These are phyloP conservation scores for Drosophila formosana DNA, from an alignment of 2,888 invertebrate species.

Conservation along the genomic window DNA sequence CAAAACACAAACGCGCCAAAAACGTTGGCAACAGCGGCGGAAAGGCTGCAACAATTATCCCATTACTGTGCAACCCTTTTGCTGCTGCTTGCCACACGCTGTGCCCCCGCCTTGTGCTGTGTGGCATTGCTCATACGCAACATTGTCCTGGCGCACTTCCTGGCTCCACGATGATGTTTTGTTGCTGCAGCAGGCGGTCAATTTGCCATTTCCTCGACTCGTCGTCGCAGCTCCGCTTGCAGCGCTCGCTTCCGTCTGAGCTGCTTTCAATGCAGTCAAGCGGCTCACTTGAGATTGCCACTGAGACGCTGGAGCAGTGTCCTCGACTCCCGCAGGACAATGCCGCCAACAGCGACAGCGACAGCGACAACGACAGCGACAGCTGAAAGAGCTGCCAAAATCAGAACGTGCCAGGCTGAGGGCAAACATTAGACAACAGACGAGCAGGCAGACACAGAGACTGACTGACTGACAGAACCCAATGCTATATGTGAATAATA, in stretches of 20 bases:
- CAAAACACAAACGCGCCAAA: conserved; percentile 36
- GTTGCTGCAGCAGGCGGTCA: conserved; percentile 83
- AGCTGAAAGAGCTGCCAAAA: conserved; percentile 56
- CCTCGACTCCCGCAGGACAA: conserved; percentile 54
- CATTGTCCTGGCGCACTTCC: conserved; percentile 67
- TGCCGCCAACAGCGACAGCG: conserved; percentile 25
- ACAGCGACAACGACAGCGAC: conserved; percentile 18
- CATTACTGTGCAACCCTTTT: conserved; percentile 78
- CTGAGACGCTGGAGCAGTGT: neutral
- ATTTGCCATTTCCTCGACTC: conserved; percentile 83
- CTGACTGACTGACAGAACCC: neutral
- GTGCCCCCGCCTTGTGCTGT: conserved; percentile 11
- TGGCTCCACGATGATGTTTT: conserved; percentile 47
- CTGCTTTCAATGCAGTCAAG: conserved; percentile 73
- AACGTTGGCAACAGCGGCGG: conserved; percentile 61
- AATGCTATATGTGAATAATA: too few relatives aligned
- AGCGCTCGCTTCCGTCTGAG: conserved; percentile 58
- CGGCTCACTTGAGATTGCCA: conserved; percentile 55
- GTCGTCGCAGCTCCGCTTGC: conserved; percentile 20
- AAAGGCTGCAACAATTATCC: conserved; percentile 78
- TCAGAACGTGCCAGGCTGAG: conserved; percentile 61
- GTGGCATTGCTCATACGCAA: conserved; percentile 68
- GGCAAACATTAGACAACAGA: neutral
- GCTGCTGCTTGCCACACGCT: conserved; percentile 56
- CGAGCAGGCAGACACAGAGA: conserved; percentile 3